phyloP scores from a whole-genome alignment of 1,140 invertebrate species.

The Trinorchestia longiramus region DNA sequence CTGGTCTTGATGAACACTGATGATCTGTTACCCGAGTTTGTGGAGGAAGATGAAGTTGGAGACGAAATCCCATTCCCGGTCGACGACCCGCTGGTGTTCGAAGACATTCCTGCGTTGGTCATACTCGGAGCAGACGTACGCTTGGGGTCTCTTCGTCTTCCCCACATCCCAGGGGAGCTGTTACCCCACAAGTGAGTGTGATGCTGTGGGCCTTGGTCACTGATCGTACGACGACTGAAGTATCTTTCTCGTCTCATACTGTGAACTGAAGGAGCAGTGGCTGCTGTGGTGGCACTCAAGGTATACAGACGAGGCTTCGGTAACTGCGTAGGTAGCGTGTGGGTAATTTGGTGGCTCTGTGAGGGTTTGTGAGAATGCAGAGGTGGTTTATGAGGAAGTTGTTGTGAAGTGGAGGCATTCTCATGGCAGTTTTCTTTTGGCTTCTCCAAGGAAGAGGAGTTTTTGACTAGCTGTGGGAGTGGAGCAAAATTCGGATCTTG shows the following conservation, averaged over 20 bases:
- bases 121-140: conserved; percentile 28
- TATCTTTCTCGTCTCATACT: conserved; percentile 25
- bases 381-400: neutral
- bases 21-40: conserved; percentile 50
- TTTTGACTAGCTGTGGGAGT: neutral
- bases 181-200: conserved; percentile 40
- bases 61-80: conserved; percentile 42
- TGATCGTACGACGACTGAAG: conserved; percentile 39
- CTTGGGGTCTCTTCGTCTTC: conserved; percentile 33
- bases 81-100: conserved; percentile 32
- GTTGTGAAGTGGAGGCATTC: neutral
- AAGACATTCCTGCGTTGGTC: neutral
- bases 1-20: conserved; percentile 48
- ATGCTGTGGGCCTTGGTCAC: conserved; percentile 37
- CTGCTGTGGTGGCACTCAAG: conserved; percentile 10
- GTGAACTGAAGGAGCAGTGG: neutral
- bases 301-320: conserved; percentile 11
- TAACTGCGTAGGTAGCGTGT: neutral
- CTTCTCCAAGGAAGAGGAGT: neutral
- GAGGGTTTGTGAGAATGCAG: neutral
- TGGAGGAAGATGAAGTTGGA: conserved; percentile 46
- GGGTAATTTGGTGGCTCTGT: neutral
- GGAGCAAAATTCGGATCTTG: neutral
- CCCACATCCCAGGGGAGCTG: conserved; percentile 43
- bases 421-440: neutral